Conservation (phyloP, 2,888 invertebrate species). For the Lathronympha strigana region DNA sequence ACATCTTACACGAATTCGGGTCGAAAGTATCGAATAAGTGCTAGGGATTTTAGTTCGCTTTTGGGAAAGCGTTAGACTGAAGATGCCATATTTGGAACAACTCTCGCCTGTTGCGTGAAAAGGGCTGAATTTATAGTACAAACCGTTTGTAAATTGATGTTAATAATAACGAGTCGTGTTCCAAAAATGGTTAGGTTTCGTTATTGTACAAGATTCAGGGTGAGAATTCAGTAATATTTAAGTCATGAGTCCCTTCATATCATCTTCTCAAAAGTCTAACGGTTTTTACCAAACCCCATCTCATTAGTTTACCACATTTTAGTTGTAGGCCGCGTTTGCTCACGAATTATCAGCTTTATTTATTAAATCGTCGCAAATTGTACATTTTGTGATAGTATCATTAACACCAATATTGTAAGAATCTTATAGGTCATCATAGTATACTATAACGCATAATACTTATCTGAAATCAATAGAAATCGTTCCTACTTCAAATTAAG, state of each 20-base stretch:
- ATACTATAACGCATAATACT: constrained; percentile 37
- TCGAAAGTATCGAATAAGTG: constrained; percentile 74
- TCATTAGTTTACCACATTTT: constrained; percentile 31
- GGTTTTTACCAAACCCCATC: constrained; percentile 18
- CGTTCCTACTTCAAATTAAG: constrained; percentile 40
- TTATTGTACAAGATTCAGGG: background rate
- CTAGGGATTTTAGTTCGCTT: constrained; percentile 49
- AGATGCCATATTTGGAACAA: constrained; percentile 6
- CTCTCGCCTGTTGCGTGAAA: background rate
- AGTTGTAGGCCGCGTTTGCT: constrained; percentile 39
- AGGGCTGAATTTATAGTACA: constrained; percentile 15
- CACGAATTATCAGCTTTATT: constrained; percentile 36
- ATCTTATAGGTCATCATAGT: constrained; percentile 29
- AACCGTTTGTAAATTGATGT: constrained; percentile 9
- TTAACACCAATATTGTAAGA: constrained; percentile 34
- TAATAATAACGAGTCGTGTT: constrained; percentile 6
- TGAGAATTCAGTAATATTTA: background rate
- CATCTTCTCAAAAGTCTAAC: background rate
- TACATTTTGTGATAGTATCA: constrained; percentile 39
- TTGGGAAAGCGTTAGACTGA: constrained; percentile 12
- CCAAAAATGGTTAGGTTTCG: background rate
- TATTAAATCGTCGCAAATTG: constrained; percentile 28
- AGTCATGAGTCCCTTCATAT: background rate
- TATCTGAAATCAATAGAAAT: constrained; percentile 44
- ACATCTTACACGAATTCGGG: constrained; percentile 96